phyloP scores from a whole-genome alignment of 2,797 vertebrate species.

The Oreonectes daqikongensis region DNA sequence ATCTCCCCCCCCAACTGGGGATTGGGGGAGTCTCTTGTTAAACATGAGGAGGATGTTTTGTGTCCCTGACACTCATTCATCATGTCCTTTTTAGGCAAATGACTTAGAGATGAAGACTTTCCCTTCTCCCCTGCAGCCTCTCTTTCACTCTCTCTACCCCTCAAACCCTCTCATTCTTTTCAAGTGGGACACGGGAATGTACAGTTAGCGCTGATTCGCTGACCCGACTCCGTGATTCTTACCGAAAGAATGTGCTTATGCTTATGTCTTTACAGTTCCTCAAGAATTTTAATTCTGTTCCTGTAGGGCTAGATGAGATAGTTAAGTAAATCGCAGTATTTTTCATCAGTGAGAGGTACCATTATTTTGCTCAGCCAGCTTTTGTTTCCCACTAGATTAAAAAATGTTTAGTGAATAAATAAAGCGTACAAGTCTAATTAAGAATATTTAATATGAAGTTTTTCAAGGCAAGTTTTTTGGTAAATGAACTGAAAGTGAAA shows the following conservation, averaged over 20 bases:
- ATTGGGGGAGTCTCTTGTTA: conserved; percentile 57
- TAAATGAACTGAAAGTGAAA: not conserved
- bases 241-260: conserved; percentile 41
- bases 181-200: conserved; percentile 40
- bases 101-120: conserved; percentile 57
- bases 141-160: conserved; percentile 28
- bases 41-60: conserved; percentile 63
- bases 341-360: not conserved
- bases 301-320: not conserved
- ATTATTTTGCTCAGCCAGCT: not conserved
- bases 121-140: conserved; percentile 40
- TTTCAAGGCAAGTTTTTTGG: not conserved
- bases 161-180: conserved; percentile 34
- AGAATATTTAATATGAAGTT: not conserved
- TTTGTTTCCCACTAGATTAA: not conserved
- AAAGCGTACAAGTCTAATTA: not conserved
- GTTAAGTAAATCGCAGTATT: not conserved
- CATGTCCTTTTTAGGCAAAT: conserved; percentile 60
- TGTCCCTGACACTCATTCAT: conserved; percentile 60
- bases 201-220: conserved; percentile 46
- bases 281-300: conserved; percentile 13
- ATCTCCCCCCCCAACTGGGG: conserved; percentile 37
- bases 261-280: conserved; percentile 7
- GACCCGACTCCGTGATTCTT: conserved; percentile 27
- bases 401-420: not conserved